phyloP scores from a whole-genome alignment of 2,113 vertebrate genomes.

The Pseudopodoces humilis region DNA sequence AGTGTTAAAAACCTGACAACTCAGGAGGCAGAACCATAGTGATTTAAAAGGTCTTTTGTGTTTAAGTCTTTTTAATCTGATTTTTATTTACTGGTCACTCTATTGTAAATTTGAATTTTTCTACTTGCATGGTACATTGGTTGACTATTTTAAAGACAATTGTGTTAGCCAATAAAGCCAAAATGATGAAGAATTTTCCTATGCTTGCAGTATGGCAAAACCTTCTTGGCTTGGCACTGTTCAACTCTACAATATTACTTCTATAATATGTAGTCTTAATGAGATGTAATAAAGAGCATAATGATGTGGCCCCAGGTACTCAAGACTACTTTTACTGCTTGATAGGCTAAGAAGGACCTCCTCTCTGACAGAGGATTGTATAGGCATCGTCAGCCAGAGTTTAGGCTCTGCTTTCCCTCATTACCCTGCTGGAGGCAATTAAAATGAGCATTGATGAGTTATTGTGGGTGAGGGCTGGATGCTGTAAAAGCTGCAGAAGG shows the following conservation, averaged over 20 bases:
- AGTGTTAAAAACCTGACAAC: not conserved
- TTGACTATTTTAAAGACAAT: conserved; percentile 31
- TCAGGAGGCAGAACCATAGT: not conserved
- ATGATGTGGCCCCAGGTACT: not conserved
- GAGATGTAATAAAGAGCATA: conserved; percentile 16
- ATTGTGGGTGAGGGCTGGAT: not conserved
- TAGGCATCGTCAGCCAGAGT: not conserved
- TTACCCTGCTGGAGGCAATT: not conserved
- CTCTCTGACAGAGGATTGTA: not conserved
- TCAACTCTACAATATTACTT: not conserved
- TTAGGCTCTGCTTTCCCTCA: not conserved
- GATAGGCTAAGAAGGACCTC: not conserved
- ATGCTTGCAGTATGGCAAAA: not conserved
- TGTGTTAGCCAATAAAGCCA: conserved; percentile 3
- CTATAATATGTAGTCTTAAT: not conserved
- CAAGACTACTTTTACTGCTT: not conserved
- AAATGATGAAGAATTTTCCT: not conserved
- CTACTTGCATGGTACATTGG: not conserved
- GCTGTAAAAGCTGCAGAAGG: not conserved
- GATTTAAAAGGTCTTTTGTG: not conserved
- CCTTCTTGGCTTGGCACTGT: not conserved
- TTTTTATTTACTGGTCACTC: not conserved
- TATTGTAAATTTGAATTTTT: not conserved
- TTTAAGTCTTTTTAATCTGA: conserved; percentile 14
- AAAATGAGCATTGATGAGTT: not conserved